Conservation (phyloP, 1,140 invertebrate species). For the Cotesia chilonis region DNA sequence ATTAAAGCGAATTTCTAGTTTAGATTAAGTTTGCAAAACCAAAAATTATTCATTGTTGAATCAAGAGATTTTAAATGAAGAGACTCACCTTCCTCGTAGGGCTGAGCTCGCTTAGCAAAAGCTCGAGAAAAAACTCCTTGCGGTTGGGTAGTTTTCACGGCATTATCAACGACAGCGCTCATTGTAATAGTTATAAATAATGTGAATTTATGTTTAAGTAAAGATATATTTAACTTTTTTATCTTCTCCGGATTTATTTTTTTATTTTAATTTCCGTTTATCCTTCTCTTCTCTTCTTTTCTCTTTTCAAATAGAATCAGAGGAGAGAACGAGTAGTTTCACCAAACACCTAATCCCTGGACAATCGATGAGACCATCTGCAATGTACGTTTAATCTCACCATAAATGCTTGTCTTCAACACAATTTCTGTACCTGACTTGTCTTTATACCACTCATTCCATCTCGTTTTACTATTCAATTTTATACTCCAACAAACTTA, state of each 20-base stretch:
- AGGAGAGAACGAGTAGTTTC: conserved; percentile 9
- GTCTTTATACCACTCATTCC: background rate
- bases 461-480: conserved; percentile 27
- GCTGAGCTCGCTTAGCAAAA: conserved; percentile 59
- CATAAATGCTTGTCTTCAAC: conserved; percentile 28
- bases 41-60: background rate
- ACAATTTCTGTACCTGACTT: conserved; percentile 5
- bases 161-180: conserved; percentile 58
- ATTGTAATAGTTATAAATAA: conserved; percentile 43
- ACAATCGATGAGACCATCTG: conserved; percentile 36
- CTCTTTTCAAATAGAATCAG: background rate
- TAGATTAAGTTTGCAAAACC: too few relatives aligned
- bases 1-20: too few relatives aligned
- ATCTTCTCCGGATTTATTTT: background rate
- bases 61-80: conserved; percentile 30
- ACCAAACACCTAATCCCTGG: conserved; percentile 24
- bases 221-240: conserved; percentile 7
- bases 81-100: conserved; percentile 62
- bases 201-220: conserved; percentile 11
- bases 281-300: background rate
- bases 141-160: conserved; percentile 55
- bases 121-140: conserved; percentile 59
- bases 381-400: conserved; percentile 35
- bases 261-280: too few relatives aligned
- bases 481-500: conserved; percentile 10